Conservation (phyloP, 2,797 vertebrate species). For the Eospalax fontanierii region DNA sequence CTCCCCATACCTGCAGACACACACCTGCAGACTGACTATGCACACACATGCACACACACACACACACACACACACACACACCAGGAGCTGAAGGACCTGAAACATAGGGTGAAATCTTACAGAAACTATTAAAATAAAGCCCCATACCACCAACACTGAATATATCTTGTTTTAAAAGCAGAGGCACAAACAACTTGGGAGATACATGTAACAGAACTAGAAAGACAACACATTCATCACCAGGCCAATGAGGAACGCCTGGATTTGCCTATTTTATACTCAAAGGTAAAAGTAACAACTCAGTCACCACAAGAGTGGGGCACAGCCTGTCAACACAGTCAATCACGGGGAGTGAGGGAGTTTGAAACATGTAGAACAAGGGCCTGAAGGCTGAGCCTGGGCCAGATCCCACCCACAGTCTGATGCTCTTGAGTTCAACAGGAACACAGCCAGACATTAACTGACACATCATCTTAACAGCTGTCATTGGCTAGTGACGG, state of each 20-base stretch:
- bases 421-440: neutral
- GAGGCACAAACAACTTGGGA: neutral
- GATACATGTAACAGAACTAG: neutral
- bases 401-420: neutral
- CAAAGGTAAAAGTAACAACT: neutral
- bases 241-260: neutral
- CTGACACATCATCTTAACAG: neutral
- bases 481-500: neutral
- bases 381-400: neutral
- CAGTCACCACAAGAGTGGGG: neutral
- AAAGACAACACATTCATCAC: neutral
- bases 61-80: neutral
- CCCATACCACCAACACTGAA: neutral
- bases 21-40: no score
- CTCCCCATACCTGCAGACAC: no score
- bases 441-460: neutral
- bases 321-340: neutral
- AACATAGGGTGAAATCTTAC: neutral
- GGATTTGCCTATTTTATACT: neutral
- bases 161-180: slow-evolving; percentile 30
- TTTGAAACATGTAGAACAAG: slow-evolving; percentile 7
- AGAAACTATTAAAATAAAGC: neutral
- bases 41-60: no score
- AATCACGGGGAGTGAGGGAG: neutral
- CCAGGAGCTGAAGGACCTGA: neutral